These are phyloP conservation scores for Onychostoma macrolepis DNA, from an alignment of 2,113 vertebrate species.

Conservation along the genomic window DNA sequence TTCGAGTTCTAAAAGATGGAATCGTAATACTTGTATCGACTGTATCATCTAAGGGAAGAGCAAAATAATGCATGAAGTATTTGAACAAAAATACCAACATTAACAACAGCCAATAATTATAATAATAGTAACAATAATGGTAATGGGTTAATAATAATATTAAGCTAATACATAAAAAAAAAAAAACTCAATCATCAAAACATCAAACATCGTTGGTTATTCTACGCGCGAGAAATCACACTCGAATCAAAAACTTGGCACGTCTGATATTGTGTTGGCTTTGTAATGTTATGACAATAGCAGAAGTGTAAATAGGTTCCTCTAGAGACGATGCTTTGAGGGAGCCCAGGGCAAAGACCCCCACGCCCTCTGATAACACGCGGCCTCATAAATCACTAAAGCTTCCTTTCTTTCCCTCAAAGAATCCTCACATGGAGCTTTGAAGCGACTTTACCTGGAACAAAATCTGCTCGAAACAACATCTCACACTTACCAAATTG, in stretches of 20 bases:
- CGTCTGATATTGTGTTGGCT: background rate
- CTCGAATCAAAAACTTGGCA: background rate
- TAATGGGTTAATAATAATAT: background rate
- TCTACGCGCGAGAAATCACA: background rate
- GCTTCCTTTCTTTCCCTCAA: conserved; percentile 17
- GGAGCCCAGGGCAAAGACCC: conserved; percentile 46
- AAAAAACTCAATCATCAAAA: background rate
- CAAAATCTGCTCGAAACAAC: background rate
- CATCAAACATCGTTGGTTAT: background rate
- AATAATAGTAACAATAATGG: background rate
- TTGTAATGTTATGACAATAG: conserved; percentile 33
- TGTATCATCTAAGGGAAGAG: conserved; percentile 91
- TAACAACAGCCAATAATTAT: background rate
- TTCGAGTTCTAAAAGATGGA: conserved; percentile 96
- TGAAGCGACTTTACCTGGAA: background rate
- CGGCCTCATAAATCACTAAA: conserved; percentile 46
- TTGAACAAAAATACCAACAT: background rate
- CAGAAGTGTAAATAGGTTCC: conserved; percentile 25
- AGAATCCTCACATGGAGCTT: background rate
- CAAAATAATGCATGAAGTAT: background rate
- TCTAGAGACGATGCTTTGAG: conserved; percentile 47
- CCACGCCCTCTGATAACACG: conserved; percentile 46
- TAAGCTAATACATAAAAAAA: background rate
- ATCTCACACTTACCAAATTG: conserved; percentile 84
- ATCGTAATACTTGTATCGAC: conserved; percentile 96